These are phyloP conservation scores for Brevimyrus niger DNA, from an alignment of 2,113 vertebrate genomes.

Conservation along the genomic window DNA sequence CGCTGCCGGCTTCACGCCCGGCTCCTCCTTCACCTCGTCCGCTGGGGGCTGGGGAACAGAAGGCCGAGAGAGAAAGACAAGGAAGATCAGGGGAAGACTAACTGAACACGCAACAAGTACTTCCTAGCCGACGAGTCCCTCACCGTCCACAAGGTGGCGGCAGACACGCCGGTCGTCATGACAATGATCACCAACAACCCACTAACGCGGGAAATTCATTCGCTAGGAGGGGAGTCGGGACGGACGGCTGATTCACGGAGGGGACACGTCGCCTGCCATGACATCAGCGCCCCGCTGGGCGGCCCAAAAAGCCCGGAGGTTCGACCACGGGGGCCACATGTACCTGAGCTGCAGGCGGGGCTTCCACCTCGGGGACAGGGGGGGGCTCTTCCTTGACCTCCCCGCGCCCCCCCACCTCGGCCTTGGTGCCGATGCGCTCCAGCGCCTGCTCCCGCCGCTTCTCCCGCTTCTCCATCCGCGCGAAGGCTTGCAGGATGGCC, in stretches of 20 bases:
- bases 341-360: slow-evolving; percentile 51
- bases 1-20: slow-evolving; percentile 63
- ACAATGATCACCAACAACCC: not conserved
- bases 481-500: slow-evolving; percentile 96
- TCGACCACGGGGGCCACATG: slow-evolving; percentile 57
- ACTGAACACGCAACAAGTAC: not conserved
- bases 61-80: not conserved
- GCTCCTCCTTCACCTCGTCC: slow-evolving; percentile 88
- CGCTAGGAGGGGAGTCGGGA: not conserved
- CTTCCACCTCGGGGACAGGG: slow-evolving; percentile 57
- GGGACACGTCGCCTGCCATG: not conserved
- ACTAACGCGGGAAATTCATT: not conserved
- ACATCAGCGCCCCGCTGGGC: slow-evolving; percentile 43
- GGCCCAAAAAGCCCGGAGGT: slow-evolving; percentile 43
- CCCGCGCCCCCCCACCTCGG: slow-evolving; percentile 9
- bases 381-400: slow-evolving; percentile 84
- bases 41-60: slow-evolving; percentile 48
- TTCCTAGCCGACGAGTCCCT: not conserved
- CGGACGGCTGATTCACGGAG: not conserved
- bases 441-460: slow-evolving; percentile 96
- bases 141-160: not conserved
- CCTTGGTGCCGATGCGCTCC: slow-evolving; percentile 89
- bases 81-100: not conserved
- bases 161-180: not conserved
- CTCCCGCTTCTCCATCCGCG: slow-evolving; percentile 93